Conservation (phyloP, 37 sponge, comb jelly and placozoan genomes). For the Halichondria panicea region DNA sequence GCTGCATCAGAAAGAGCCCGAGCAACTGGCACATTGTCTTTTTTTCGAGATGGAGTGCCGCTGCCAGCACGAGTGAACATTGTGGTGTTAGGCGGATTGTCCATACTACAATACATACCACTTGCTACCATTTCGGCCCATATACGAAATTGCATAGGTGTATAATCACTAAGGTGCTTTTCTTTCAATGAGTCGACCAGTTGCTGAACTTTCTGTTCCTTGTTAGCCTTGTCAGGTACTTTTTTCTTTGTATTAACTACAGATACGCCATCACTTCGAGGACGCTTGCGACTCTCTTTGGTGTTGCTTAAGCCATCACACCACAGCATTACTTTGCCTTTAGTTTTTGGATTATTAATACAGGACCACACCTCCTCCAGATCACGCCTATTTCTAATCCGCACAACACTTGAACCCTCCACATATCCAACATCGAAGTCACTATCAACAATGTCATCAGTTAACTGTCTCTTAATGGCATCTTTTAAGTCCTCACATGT, state of each 20-base stretch:
- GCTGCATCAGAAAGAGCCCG: slow-evolving; percentile 8
- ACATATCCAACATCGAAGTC: slow-evolving; percentile 36
- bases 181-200: not conserved
- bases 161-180: not conserved
- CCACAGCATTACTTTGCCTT: slow-evolving; percentile 2
- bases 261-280: not conserved
- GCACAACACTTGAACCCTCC: slow-evolving; percentile 12
- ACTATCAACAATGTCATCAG: slow-evolving; percentile 9
- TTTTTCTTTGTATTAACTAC: not conserved
- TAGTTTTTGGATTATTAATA: not conserved
- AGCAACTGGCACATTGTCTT: not conserved
- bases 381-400: slow-evolving; percentile 9
- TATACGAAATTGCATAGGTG: slow-evolving; percentile 18
- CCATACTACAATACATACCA: not conserved
- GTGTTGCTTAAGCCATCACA: no score
- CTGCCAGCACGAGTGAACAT: slow-evolving; percentile 16
- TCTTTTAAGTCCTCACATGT: slow-evolving; percentile 12
- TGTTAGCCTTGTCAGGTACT: slow-evolving; percentile 10
- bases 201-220: slow-evolving; percentile 6
- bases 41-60: not conserved
- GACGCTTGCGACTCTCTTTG: slow-evolving; percentile 1
- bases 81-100: not conserved
- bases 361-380: slow-evolving; percentile 18
- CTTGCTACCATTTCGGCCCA: slow-evolving; percentile 9
- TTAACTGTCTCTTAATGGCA: slow-evolving; percentile 12